phyloP scores from a whole-genome alignment of 53 echinoderm and acorn worm species.

The Glandiceps talaboti region DNA sequence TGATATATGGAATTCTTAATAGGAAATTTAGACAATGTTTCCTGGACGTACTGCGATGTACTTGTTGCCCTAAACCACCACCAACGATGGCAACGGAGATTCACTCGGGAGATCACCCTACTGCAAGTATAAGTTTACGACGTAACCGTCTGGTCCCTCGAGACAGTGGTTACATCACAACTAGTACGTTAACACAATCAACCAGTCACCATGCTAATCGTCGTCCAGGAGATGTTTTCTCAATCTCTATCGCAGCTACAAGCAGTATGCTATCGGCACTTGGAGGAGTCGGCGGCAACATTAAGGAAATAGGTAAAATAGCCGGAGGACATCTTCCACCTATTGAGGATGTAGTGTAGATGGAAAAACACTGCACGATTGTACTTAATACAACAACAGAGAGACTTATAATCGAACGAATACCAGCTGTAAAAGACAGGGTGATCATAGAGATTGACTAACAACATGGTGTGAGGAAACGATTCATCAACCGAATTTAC shows the following conservation, averaged over 20 bases:
- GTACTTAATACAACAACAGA: too few relatives aligned
- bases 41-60: constrained; percentile 42
- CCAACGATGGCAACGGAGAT: constrained; percentile 2
- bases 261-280: constrained; percentile 34
- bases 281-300: constrained; percentile 18
- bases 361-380: too few relatives aligned
- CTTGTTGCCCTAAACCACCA: constrained; percentile 20
- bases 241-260: constrained; percentile 32
- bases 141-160: constrained; percentile 37
- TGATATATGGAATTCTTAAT: constrained; percentile 85
- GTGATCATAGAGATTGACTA: too few relatives aligned
- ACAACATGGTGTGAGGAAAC: too few relatives aligned
- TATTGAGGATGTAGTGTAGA: constrained; percentile 33
- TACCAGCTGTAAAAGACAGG: too few relatives aligned
- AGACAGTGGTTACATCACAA: constrained; percentile 36
- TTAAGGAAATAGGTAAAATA: constrained; percentile 23
- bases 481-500: too few relatives aligned
- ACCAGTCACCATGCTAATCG: constrained; percentile 5
- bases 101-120: not conserved
- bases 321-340: constrained; percentile 38
- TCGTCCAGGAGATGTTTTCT: constrained; percentile 20
- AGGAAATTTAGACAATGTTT: constrained; percentile 82
- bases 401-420: too few relatives aligned
- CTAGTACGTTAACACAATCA: constrained; percentile 13
- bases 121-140: constrained; percentile 9